phyloP scores from a whole-genome alignment of 2,113 vertebrate genomes.

The Pogonocichla stellata region DNA sequence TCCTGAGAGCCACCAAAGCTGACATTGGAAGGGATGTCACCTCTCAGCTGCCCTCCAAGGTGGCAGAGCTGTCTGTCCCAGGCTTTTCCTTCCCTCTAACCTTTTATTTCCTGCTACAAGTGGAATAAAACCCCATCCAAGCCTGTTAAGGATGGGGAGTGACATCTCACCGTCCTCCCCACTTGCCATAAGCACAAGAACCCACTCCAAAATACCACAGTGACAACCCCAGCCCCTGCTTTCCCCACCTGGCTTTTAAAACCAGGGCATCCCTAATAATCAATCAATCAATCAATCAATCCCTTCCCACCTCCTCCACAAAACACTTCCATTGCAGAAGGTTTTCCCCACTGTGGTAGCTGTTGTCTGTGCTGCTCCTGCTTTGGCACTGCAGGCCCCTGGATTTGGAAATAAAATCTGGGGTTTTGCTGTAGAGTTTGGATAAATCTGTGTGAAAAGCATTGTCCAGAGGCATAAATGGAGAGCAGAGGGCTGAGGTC shows the following conservation, averaged over 20 bases:
- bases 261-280: no score
- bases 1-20: background rate
- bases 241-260: background rate
- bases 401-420: background rate
- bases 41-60: rapidly evolving
- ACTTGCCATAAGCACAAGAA: rapidly evolving
- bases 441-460: background rate
- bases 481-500: background rate
- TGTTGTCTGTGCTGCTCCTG: background rate
- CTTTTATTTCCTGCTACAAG: background rate
- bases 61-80: background rate
- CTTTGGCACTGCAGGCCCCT: rapidly evolving
- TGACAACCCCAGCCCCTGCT: rapidly evolving
- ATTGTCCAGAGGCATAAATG: rapidly evolving
- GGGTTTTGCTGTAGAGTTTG: background rate
- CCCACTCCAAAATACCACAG: background rate
- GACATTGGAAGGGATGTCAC: rapidly evolving
- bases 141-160: background rate
- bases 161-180: background rate
- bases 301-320: background rate
- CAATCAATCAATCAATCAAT: background rate
- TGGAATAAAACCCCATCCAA: background rate
- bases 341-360: background rate
- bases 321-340: background rate
- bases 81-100: background rate